Base-by-base conservation (phyloP, 1,140 invertebrate species). In the Nephila pilipes region DNA sequence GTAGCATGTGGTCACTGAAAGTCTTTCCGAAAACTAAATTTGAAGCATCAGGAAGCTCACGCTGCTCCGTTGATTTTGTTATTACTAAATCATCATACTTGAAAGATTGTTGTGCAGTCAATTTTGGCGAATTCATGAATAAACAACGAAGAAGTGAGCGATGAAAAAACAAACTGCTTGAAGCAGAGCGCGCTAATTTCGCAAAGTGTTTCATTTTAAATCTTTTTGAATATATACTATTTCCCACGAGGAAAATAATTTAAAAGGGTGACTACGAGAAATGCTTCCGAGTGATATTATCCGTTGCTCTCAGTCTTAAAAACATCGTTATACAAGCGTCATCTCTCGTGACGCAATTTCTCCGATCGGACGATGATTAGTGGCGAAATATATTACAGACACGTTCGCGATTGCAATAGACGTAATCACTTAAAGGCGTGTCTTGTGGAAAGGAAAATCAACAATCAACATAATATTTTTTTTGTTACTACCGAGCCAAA, bases 31-130 rank as follows among this genome's bases (percentile, higher is more conserved):
- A 94, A 96, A 97, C 96, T 32, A 99, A 96, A 95, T 98, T 97
- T 95, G 99, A 97, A 89, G 99, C 96, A 99, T 29, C 99, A 98
- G 55, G 94, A 96, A 94, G 97, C 97, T 94, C 97, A 96, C 96
- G 98, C 99, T 96, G 95, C 3, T 36, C 12, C 36, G 12, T 6
- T 5, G 85, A 65, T 2, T 55, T 22, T 10, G 55, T 55, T 10
- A 93, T 60, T 58, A 12, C 29, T 32, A 93, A 18, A 38, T 93
- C 83, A 20, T 38, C 36, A 38, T 32, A 93, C 79, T 87, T 93
- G 54, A 93, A 93, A 36, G 89, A 57, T 22, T 79, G 25, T 14
- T 5, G 0, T 0, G 81, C 25, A 32, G 18, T 46, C 5, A 54
- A 55, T 29, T 46, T 83, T 83, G 8, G 38, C 1, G 36, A 18